Base-by-base conservation (phyloP, 2,888 invertebrate species). In the Megamerina dolium region DNA sequence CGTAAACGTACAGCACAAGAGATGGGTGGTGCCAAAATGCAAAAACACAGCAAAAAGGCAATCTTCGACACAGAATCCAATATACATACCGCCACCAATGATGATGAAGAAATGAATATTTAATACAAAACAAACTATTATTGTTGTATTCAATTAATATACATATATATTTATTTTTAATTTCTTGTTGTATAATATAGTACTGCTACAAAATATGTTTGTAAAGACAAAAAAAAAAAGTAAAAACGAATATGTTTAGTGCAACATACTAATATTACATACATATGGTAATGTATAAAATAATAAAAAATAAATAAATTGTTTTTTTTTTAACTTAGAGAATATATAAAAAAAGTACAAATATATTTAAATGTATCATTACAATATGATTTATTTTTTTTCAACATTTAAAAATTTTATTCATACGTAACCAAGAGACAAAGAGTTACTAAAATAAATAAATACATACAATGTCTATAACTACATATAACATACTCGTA, bases 1-100 rank as follows among this genome's bases (percentile, higher is more conserved):
- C 77, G 95, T 49, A 89, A 88, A 73, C 80, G 91, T 59, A 91
- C 93, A 1, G 90, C 91, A 0, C 77, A 79, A 59, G 82, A 78
- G 52, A 69, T 73, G 43, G 52, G 46, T 3, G 70, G 62, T 38
- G 60, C 57, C 48, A 70, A 61, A 33, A 40, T 37, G 3, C 63
- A 59, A 46, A 72, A 72, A 48, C 66, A 65, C 26, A 74, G 72
- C 30, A 73, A 66, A 50, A 74, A 74, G 43, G 66, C 74, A 52
- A 68, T 75, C 47, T 73, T 76, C 45, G 73, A 70, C 57, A 50
- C 58, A 4, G 57, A 55, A 1, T 46, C 53, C 33, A 56, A 55
- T 20, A 33, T 43, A 5, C 47, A 51, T 17, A 35, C 44, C 3
- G 41, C 23, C 9, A 37, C 32, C n/a, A 53, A 52, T 21, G 57